These are phyloP conservation scores for Platyscapa corneri DNA, from an alignment of 1,140 invertebrate species.

Conservation along the genomic window DNA sequence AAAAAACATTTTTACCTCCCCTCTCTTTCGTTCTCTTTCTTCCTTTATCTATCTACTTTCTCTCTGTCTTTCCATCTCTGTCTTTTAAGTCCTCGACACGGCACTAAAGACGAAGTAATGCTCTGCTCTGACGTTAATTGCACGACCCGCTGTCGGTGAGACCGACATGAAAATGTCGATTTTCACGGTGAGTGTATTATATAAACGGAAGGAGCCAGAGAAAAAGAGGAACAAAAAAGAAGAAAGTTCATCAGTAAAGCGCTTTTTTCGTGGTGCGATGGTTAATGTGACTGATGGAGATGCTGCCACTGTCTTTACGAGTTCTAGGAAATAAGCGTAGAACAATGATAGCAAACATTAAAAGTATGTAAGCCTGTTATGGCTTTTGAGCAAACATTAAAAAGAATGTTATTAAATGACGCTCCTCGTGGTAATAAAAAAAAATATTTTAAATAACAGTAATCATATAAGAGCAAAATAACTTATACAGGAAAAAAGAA, in stretches of 20 bases:
- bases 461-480: neutral
- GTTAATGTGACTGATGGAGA: slow-evolving; percentile 28
- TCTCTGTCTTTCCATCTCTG: neutral
- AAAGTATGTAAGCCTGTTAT: slow-evolving; percentile 19
- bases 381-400: slow-evolving; percentile 14
- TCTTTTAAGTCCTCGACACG: neutral
- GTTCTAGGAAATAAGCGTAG: neutral
- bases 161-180: slow-evolving; percentile 39
- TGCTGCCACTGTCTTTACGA: slow-evolving; percentile 40
- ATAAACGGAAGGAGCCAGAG: neutral
- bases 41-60: neutral
- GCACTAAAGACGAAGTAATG: slow-evolving; percentile 21
- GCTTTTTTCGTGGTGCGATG: neutral
- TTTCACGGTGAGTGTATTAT: neutral
- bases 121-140: slow-evolving; percentile 45
- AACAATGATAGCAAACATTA: neutral
- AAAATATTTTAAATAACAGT: slow-evolving; percentile 26
- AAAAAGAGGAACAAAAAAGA: neutral
- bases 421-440: neutral
- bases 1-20: slow-evolving; percentile 21
- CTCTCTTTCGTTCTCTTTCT: neutral
- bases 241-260: slow-evolving; percentile 35
- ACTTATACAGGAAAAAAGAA: neutral
- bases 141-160: neutral
- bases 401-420: neutral